These are phyloP conservation scores for Urosaurus nigricauda DNA, from an alignment of 2,797 vertebrate genomes.

Conservation along the genomic window DNA sequence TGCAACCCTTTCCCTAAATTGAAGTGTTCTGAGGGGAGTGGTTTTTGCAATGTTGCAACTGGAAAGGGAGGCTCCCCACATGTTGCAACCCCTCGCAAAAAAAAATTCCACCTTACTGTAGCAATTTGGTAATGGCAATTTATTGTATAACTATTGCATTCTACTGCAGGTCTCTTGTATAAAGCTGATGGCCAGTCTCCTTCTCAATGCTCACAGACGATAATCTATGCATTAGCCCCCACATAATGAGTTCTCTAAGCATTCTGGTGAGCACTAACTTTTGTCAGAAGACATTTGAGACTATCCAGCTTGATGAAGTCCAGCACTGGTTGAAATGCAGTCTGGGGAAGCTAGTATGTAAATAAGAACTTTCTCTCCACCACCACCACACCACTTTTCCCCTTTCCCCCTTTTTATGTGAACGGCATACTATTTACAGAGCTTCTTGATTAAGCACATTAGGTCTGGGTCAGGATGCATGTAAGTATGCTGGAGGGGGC, in stretches of 20 bases:
- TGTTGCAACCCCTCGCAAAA: neutral
- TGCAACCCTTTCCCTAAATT: too few species aligned
- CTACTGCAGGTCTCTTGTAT: neutral
- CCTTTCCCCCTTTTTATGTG: constrained; percentile 12
- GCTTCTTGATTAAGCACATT: constrained; percentile 38
- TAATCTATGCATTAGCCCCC: constrained; percentile 36
- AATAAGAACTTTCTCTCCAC: neutral
- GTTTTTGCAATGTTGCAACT: too few species aligned
- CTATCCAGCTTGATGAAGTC: constrained; percentile 35
- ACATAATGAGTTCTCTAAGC: constrained; percentile 31
- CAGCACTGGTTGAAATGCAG: constrained; percentile 40
- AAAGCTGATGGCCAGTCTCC: constrained; percentile 28
- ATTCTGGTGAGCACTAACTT: constrained; percentile 34
- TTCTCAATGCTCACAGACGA: constrained; percentile 22
- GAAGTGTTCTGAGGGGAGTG: too few species aligned
- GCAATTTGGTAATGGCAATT: neutral
- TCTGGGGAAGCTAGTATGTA: constrained; percentile 18
- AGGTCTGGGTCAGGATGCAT: constrained; percentile 23
- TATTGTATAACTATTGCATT: constrained; percentile 6
- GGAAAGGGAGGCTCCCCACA: neutral
- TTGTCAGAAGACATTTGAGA: constrained; percentile 53
- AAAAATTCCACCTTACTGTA: neutral
- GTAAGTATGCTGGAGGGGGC: neutral
- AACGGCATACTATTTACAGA: constrained; percentile 24
- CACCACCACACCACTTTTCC: neutral